Percentiles rank a stretch among this genome's conserved stretches.
These are phyloP conservation scores for Stenodema calcarata DNA, from an alignment of 2,888 invertebrate species.

Conservation along the genomic window DNA sequence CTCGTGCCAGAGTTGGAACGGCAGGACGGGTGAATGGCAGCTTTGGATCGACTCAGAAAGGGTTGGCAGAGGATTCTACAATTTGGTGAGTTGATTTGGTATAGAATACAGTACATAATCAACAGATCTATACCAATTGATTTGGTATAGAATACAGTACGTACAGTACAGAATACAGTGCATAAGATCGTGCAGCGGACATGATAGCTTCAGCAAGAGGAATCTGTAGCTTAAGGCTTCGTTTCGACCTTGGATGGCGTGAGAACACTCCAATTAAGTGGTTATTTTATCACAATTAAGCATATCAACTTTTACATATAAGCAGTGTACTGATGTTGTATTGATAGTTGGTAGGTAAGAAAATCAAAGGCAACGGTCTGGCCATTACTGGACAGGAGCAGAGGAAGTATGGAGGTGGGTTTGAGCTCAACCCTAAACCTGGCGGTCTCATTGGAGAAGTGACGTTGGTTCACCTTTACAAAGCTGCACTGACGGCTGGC, in stretches of 20 bases:
- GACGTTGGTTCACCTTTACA: slow-evolving; percentile 81
- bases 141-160: no score
- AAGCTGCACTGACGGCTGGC: slow-evolving; percentile 81
- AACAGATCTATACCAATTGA: no score
- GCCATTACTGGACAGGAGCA: slow-evolving; percentile 78
- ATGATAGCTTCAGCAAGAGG: no score
- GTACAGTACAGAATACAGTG: no score
- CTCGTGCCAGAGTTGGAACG: slow-evolving; percentile 87
- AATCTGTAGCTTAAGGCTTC: no score
- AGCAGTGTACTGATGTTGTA: neutral
- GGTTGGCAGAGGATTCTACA: slow-evolving; percentile 85
- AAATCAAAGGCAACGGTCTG: slow-evolving; percentile 77
- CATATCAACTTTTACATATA: no score
- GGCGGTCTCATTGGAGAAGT: slow-evolving; percentile 76
- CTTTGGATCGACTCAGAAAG: slow-evolving; percentile 86
- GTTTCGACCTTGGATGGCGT: no score
- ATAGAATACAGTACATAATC: no score
- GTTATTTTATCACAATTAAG: no score
- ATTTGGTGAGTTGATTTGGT: slow-evolving; percentile 70
- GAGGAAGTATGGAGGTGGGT: slow-evolving; percentile 66
- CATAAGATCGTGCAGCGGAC: no score
- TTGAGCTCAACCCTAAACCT: slow-evolving; percentile 65
- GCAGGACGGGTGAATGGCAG: slow-evolving; percentile 88
- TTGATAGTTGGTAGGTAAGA: slow-evolving; percentile 63
- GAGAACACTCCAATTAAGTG: no score